Conservation (phyloP, 2,888 invertebrate species). For the Eurois occulta region DNA sequence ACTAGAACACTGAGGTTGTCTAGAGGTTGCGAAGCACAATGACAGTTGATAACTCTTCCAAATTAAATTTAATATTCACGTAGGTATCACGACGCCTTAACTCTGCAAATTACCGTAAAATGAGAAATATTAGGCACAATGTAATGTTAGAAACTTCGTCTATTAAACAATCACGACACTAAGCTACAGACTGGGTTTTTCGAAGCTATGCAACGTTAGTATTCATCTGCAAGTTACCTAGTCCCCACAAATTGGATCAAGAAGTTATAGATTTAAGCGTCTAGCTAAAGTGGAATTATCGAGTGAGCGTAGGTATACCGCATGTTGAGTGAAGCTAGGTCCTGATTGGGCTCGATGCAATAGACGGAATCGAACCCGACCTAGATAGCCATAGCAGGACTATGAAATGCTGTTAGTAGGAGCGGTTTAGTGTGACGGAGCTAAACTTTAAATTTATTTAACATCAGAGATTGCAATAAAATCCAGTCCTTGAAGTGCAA, state of each 20-base stretch:
- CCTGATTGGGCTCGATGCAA: slow-evolving; percentile 28
- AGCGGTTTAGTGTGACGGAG: neutral
- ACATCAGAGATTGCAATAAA: too few species aligned
- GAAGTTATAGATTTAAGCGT: slow-evolving; percentile 32
- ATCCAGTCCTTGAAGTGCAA: too few species aligned
- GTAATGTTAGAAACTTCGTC: neutral
- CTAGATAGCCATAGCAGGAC: neutral
- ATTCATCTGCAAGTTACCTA: slow-evolving; percentile 30
- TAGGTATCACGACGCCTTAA: slow-evolving; percentile 5
- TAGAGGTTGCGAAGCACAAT: slow-evolving; percentile 50
- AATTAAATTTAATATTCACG: slow-evolving; percentile 43
- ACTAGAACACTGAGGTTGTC: slow-evolving; percentile 49
- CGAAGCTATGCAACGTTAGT: slow-evolving; percentile 4
- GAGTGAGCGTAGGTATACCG: slow-evolving; percentile 9
- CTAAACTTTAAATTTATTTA: too few species aligned
- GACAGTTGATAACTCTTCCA: slow-evolving; percentile 45
- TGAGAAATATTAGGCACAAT: slow-evolving; percentile 11
- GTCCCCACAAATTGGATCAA: slow-evolving; percentile 23
- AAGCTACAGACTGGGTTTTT: neutral
- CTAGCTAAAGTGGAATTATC: slow-evolving; percentile 13
- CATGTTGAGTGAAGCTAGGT: slow-evolving; percentile 18
- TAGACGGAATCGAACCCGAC: slow-evolving; percentile 15
- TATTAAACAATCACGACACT: neutral
- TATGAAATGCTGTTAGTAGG: neutral
- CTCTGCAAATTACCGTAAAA: slow-evolving; percentile 35